A percentile compares a stretch with the other conserved stretches of the same genome.
Evolutionary conservation across 2,113 vertebrate genomes (phyloP).

Genomic region (Aplodontia rufa): DNA sequence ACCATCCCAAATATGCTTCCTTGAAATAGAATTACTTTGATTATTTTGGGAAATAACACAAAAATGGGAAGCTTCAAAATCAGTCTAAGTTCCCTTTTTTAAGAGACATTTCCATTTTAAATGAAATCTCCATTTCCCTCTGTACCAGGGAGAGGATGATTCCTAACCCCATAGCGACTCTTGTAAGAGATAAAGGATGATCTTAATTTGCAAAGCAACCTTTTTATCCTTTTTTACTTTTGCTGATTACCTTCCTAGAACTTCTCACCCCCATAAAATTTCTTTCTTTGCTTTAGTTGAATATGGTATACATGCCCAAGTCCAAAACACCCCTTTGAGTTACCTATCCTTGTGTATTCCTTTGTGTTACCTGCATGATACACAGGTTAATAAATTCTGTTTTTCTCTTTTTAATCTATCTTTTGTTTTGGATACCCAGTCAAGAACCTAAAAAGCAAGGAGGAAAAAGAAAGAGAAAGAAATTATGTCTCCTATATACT

Average conservation of each 20-base stretch:
- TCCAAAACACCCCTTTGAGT: not conserved
- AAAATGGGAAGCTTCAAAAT: not conserved
- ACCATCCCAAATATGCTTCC: not conserved
- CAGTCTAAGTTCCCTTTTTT: not conserved
- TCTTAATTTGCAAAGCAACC: not conserved
- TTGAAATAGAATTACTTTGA: not conserved
- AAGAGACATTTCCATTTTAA: not conserved
- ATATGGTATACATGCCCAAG: not conserved
- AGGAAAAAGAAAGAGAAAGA: not conserved
- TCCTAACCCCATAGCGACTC: not conserved
- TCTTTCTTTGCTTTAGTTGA: not conserved
- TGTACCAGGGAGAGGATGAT: not conserved
- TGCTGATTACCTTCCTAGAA: not conserved
- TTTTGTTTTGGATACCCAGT: not conserved
- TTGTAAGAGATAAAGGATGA: not conserved
- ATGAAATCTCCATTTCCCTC: not conserved
- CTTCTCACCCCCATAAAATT: accelerated
- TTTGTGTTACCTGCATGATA: not conserved
- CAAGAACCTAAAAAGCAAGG: not conserved
- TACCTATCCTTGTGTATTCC: not conserved
- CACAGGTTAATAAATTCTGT: not conserved
- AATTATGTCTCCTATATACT: not conserved
- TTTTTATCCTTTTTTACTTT: not conserved
- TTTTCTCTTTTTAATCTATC: not conserved
- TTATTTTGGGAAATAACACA: not conserved